Conservation (phyloP, 2,797 vertebrate genomes). For the Pampus argenteus region DNA sequence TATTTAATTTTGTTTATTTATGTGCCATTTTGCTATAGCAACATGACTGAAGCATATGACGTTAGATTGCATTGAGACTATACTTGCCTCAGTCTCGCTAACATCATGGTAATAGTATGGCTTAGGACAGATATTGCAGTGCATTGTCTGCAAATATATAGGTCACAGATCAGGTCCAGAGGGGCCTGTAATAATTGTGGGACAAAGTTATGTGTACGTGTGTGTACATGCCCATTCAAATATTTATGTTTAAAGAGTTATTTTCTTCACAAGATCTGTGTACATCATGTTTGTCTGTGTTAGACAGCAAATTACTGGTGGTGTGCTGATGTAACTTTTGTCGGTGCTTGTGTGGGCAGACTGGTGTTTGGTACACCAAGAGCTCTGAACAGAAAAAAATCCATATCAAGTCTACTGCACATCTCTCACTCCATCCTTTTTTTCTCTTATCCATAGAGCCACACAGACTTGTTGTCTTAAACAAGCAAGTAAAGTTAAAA, state of each 20-base stretch:
- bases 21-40: neutral
- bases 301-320: constrained; percentile 16
- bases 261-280: constrained; percentile 39
- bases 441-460: neutral
- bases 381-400: constrained; percentile 15
- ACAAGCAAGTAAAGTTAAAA: constrained; percentile 20
- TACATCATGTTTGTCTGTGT: constrained; percentile 23
- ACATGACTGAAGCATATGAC: neutral
- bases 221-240: constrained; percentile 25
- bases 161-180: constrained; percentile 43
- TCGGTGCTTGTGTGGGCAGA: constrained; percentile 28
- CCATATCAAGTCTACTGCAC: constrained; percentile 25
- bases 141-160: constrained; percentile 57
- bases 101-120: constrained; percentile 32
- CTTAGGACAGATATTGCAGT: constrained; percentile 48
- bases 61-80: constrained; percentile 45
- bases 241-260: constrained; percentile 30
- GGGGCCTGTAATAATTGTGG: constrained; percentile 34
- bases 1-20: neutral
- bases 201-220: constrained; percentile 1
- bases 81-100: constrained; percentile 8
- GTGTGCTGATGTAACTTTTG: constrained; percentile 13
- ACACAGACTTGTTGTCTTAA: constrained; percentile 1
- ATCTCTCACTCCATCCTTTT: neutral
- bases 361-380: constrained; percentile 5